phyloP scores from a whole-genome alignment of 2,113 vertebrate genomes.

The Chroicocephalus ridibundus region DNA sequence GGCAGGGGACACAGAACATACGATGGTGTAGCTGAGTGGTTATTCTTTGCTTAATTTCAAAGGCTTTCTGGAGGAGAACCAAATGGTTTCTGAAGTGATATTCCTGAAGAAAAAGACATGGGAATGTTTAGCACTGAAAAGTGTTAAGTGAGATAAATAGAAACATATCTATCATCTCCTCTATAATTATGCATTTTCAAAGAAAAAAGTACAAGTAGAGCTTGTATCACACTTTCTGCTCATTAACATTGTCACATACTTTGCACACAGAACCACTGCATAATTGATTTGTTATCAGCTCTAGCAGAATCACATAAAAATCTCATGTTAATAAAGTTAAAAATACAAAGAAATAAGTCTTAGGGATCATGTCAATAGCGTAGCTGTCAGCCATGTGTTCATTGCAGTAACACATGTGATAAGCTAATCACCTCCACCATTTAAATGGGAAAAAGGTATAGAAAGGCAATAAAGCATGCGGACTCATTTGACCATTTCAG shows the following conservation, averaged over 20 bases:
- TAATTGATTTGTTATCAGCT: not conserved
- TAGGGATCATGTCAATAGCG: not conserved
- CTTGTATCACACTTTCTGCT: not conserved
- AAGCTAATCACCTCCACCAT: not conserved
- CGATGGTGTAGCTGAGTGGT: not conserved
- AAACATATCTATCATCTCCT: not conserved
- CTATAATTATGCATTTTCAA: not conserved
- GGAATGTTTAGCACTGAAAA: not conserved
- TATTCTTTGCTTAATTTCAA: not conserved
- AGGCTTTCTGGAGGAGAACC: not conserved
- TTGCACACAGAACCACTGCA: not conserved
- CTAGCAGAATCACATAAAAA: not conserved
- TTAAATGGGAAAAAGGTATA: not conserved
- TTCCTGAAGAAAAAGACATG: not conserved
- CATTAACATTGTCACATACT: not conserved
- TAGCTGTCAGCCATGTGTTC: not conserved
- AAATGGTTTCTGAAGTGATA: not conserved
- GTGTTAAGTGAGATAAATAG: not conserved
- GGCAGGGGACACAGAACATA: not conserved
- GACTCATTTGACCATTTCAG: not conserved
- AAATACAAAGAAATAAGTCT: not conserved
- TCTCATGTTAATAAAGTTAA: not conserved
- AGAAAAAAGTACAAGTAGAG: not conserved
- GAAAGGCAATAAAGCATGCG: not conserved
- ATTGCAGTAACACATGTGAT: not conserved